Conservation (phyloP, 1,140 invertebrate genomes). For the Drosophila oshimai region DNA sequence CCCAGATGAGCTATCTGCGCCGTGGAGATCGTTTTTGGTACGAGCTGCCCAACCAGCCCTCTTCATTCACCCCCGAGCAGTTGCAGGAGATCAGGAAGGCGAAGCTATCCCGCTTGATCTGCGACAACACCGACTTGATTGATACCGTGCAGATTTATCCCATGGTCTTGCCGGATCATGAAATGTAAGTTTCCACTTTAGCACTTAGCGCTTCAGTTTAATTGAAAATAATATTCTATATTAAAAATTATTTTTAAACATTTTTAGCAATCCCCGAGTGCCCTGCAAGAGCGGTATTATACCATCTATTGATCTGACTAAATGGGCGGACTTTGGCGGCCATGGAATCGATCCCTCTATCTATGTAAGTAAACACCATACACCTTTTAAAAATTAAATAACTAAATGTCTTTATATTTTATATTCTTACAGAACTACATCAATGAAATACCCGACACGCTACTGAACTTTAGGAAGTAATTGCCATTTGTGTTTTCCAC, state of each 20-base stretch:
- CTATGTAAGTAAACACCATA: constrained; percentile 85
- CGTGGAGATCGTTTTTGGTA: constrained; percentile 98
- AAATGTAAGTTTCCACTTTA: constrained; percentile 90
- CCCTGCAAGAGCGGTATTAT: constrained; percentile 93
- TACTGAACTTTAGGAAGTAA: constrained; percentile 80
- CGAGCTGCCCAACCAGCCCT: constrained; percentile 95
- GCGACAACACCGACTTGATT: constrained; percentile 97
- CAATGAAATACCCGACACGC: constrained; percentile 81
- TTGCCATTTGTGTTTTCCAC: constrained; percentile 32
- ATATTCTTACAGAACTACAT: constrained; percentile 71
- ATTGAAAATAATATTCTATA: not conserved
- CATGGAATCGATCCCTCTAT: constrained; percentile 84
- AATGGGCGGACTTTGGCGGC: constrained; percentile 90
- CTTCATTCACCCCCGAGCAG: constrained; percentile 95
- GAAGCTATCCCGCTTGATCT: constrained; percentile 93
- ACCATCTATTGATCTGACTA: constrained; percentile 92
- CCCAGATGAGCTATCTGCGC: constrained; percentile 96
- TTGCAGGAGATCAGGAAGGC: constrained; percentile 94
- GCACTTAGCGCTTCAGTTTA: not conserved
- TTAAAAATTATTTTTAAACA: not conserved
- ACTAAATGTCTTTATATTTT: not conserved
- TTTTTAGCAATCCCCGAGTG: constrained; percentile 93
- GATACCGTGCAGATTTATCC: constrained; percentile 96
- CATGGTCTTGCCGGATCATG: constrained; percentile 95
- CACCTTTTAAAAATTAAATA: rapidly evolving